Evolutionary conservation across 92 coral and sea anemone species (phyloP).

Genomic region (Paragorgia papillata): DNA sequence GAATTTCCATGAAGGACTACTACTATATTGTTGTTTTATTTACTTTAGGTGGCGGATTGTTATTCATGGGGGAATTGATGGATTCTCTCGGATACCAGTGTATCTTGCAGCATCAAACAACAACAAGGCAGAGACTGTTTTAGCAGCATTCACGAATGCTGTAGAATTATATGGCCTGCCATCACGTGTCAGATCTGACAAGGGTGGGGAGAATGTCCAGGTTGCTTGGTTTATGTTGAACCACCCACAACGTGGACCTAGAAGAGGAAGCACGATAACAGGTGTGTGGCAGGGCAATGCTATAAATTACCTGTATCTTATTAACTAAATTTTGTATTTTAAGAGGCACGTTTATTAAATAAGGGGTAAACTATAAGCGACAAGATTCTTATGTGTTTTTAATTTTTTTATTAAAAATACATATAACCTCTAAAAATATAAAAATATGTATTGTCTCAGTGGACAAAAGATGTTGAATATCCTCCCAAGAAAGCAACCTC

Average conservation of each 20-base stretch:
- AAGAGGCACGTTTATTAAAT: no score
- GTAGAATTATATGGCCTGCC: slow-evolving; percentile 61
- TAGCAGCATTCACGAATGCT: slow-evolving; percentile 45
- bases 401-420: no score
- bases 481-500: no score
- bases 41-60: slow-evolving; percentile 51
- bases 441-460: no score
- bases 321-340: no score
- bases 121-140: slow-evolving; percentile 54
- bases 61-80: slow-evolving; percentile 53
- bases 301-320: no score
- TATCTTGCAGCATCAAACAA: slow-evolving; percentile 47
- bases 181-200: no score
- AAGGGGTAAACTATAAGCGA: neutral
- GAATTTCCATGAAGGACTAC: neutral
- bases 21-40: neutral
- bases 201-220: slow-evolving; percentile 61
- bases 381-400: no score
- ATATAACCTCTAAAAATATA: no score
- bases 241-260: no score
- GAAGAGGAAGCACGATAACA: slow-evolving; percentile 59
- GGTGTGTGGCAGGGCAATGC: slow-evolving; percentile 28
- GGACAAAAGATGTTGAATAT: slow-evolving; percentile 1
- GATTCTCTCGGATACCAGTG: slow-evolving; percentile 52
- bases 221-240: slow-evolving; percentile 60